phyloP scores from a whole-genome alignment of 2,113 vertebrate genomes.

The Pseudopipra pipra region DNA sequence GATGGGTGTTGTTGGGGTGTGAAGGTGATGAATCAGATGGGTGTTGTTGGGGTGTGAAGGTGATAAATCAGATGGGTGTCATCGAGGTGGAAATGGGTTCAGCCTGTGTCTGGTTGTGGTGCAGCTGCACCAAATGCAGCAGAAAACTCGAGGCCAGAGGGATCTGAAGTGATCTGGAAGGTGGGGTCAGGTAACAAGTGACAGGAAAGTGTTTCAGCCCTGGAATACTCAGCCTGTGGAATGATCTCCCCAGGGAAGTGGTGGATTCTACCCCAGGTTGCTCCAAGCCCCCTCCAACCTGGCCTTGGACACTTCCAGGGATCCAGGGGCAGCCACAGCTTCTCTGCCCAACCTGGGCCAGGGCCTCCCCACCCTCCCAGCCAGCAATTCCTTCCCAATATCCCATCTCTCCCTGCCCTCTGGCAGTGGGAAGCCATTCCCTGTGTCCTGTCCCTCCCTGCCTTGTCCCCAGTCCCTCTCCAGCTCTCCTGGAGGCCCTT shows the following conservation, averaged over 20 bases:
- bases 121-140: background rate
- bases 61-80: too few species aligned
- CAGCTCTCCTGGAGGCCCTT: background rate
- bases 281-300: background rate
- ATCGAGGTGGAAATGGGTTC: background rate
- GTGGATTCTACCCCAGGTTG: background rate
- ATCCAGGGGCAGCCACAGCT: background rate
- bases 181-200: background rate
- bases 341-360: background rate
- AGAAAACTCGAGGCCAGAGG: background rate
- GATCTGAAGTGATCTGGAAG: background rate
- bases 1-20: too few species aligned
- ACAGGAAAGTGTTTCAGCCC: background rate
- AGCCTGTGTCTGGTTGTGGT: background rate
- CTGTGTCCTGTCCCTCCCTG: background rate
- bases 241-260: background rate
- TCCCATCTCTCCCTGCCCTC: background rate
- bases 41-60: too few species aligned
- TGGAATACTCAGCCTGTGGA: background rate
- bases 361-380: too few species aligned
- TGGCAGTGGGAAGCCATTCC: background rate
- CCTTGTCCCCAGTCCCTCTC: background rate
- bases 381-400: background rate
- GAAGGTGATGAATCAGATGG: too few species aligned
- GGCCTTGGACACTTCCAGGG: background rate